Conservation (phyloP, 1,140 invertebrate species). For the Sipha flava region DNA sequence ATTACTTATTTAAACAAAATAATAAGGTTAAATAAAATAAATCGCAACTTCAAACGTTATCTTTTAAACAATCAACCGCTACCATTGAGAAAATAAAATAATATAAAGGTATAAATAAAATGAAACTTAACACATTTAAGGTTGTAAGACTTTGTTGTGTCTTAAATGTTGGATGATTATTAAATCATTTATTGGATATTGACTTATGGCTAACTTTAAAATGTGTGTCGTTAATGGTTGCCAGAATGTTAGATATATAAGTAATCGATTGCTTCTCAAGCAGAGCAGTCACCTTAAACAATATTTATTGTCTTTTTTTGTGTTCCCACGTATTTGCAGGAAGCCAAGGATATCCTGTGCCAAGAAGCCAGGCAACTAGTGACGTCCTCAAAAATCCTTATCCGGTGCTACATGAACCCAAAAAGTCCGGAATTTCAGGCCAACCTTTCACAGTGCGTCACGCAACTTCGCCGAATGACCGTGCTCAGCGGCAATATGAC, state of each 20-base stretch:
- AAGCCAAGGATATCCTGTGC: slow-evolving; percentile 66
- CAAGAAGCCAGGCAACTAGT: slow-evolving; percentile 70
- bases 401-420: slow-evolving; percentile 49
- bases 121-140: too few species aligned
- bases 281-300: too few species aligned
- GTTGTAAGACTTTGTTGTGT: not conserved
- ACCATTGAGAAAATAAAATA: too few species aligned
- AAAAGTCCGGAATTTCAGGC: slow-evolving; percentile 51
- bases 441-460: slow-evolving; percentile 61
- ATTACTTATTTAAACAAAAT: too few species aligned
- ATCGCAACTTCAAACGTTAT: too few species aligned
- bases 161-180: not conserved
- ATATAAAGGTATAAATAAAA: too few species aligned
- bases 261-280: too few species aligned
- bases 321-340: slow-evolving; percentile 44
- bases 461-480: slow-evolving; percentile 56
- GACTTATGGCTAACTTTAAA: not conserved
- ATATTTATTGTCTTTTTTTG: too few species aligned
- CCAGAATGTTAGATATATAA: too few species aligned
- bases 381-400: slow-evolving; percentile 70
- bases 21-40: too few species aligned
- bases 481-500: slow-evolving; percentile 62
- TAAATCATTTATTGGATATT: not conserved
- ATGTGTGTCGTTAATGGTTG: not conserved
- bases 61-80: too few species aligned